phyloP scores from a whole-genome alignment of 2,888 invertebrate species.

The Sesamia inferens region DNA sequence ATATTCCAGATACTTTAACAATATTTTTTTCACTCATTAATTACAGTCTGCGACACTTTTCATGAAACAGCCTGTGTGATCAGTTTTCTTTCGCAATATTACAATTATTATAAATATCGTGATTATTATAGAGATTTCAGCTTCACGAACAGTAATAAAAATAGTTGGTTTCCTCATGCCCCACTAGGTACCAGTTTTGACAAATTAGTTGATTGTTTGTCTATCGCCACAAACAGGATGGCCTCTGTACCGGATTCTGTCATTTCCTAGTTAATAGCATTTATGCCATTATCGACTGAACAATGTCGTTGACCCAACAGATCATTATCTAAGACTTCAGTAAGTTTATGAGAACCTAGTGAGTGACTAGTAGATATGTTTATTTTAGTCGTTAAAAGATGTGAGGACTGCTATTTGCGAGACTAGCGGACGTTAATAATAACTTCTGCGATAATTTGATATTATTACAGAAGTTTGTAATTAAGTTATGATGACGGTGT shows the following conservation, averaged over 20 bases:
- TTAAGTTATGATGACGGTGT: conserved; percentile 19
- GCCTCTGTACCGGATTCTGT: conserved; percentile 16
- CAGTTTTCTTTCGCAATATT: not conserved
- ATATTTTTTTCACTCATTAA: not conserved
- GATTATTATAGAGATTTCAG: not conserved
- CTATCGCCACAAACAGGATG: conserved; percentile 19
- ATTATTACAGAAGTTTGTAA: conserved; percentile 15
- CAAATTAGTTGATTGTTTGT: conserved; percentile 45
- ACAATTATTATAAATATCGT: not conserved
- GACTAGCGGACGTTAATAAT: conserved; percentile 4
- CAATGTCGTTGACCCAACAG: conserved; percentile 9
- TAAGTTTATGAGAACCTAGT: not conserved
- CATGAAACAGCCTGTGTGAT: too few species aligned
- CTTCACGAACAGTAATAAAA: not conserved
- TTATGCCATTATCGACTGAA: conserved; percentile 2
- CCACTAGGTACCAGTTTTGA: not conserved
- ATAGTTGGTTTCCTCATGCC: not conserved
- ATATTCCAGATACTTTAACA: not conserved
- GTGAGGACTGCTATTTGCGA: conserved; percentile 16
- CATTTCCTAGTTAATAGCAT: conserved; percentile 25
- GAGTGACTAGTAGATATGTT: not conserved
- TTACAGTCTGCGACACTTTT: not conserved
- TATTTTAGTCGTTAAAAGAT: conserved; percentile 4
- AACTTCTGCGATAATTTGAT: conserved; percentile 31
- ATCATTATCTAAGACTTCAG: not conserved